Base-by-base conservation (phyloP, 1,140 invertebrate genomes). In the Ips nitidus region DNA sequence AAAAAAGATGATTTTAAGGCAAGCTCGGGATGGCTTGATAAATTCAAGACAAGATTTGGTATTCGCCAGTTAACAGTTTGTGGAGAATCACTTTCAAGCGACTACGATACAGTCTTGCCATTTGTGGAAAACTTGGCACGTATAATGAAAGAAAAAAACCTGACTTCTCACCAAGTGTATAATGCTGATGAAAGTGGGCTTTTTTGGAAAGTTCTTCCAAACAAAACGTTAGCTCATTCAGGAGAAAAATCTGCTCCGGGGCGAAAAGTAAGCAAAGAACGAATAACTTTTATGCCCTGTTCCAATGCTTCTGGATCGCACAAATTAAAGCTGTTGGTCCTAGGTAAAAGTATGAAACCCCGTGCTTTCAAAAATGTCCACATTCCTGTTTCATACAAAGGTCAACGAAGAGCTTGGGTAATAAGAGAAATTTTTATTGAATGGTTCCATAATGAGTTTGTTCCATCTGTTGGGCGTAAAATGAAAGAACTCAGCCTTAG, bases 171-270 rank as follows among this genome's bases (percentile, higher is more conserved):
- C 40, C 41, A 69, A 53, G 61, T 83, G 58, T 80, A 81, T 70
- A 82, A 81, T 74, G 75, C 75, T 60, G 81, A 81, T 64, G 79
- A 81, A 75, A 78, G 75, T 52, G 78, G 78, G n/a, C 70, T 82
- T 42, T 74, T 78, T 74, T 82, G 76, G 71, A 82, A 80, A 78
- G 22, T 60, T 41, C 36, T 63, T 63, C 45, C 47, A 7, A 41
- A 22, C 55, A 80, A 78, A 74, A 74, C 79, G 60, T 70, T 79
- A 50, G 76, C 77, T 58, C 75, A 72, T 52, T 59, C 64, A 65
- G 68, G 74, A 69, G 75, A 81, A 77, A 75, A 71, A 70, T 61
- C 74, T 71, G 76, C 76, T 71, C 74, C 75, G 66, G 77, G 75
- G 59, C 73, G 70, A 57, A 80, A 82, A 75, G 66, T 75, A 8